Conservation (phyloP, 2,113 vertebrate genomes). For the Anhinga rufa region DNA sequence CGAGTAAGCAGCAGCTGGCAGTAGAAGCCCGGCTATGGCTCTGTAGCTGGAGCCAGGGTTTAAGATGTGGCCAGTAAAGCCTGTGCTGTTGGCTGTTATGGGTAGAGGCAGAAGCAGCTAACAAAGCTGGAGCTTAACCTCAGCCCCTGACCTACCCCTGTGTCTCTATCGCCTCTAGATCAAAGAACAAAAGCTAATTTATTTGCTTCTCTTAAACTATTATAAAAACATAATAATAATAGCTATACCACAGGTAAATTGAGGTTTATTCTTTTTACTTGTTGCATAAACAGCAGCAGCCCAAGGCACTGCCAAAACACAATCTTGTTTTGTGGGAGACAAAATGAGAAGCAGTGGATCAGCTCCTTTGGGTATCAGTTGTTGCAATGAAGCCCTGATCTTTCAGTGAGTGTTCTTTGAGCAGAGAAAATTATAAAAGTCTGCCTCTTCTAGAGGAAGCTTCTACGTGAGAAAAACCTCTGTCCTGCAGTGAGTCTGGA, state of each 20-base stretch:
- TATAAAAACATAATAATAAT: not conserved
- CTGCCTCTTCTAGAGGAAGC: not conserved
- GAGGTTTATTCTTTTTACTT: not conserved
- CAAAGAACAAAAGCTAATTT: not conserved
- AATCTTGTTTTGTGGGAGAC: not conserved
- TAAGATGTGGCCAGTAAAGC: not conserved
- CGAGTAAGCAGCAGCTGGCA: not conserved
- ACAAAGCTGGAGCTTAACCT: not conserved
- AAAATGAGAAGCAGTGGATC: not conserved
- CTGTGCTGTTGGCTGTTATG: not conserved
- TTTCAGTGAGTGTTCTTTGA: not conserved
- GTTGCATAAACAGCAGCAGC: constrained; percentile 4
- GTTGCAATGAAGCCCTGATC: not conserved
- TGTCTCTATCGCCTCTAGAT: not conserved
- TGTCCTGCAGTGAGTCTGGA: not conserved
- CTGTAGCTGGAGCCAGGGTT: not conserved
- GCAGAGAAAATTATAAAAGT: not conserved
- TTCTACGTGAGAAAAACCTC: not conserved
- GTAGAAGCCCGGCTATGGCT: not conserved
- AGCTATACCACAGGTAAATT: not conserved
- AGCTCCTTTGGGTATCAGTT: not conserved
- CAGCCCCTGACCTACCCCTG: not conserved
- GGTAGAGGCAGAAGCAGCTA: not conserved
- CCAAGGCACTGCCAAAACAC: not conserved
- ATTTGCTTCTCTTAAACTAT: not conserved